Conservation (phyloP, 2,113 vertebrate genomes). For the Ancistrus triradiatus region DNA sequence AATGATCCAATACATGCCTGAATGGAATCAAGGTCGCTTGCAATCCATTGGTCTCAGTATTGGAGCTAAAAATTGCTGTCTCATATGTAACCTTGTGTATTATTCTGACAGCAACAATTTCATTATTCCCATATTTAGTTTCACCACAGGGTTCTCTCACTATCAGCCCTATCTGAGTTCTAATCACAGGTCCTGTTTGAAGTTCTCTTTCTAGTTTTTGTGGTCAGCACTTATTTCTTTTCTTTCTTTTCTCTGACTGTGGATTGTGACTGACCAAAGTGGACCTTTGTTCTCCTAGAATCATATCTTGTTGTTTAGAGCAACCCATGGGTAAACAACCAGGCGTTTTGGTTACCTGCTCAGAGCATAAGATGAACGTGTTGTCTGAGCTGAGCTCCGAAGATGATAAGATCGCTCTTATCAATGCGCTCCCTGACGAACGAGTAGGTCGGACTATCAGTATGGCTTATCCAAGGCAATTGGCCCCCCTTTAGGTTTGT, state of each 20-base stretch:
- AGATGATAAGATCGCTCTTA: not conserved
- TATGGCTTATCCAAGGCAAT: too few relatives aligned
- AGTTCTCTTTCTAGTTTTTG: not conserved
- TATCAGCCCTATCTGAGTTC: too few relatives aligned
- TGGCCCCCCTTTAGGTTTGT: too few relatives aligned
- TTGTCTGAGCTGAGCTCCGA: not conserved
- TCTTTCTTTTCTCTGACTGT: slow-evolving; percentile 8
- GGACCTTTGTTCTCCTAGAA: slow-evolving; percentile 21
- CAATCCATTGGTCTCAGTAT: too few relatives aligned
- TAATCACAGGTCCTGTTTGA: too few relatives aligned
- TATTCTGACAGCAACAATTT: not conserved
- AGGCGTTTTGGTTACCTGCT: not conserved
- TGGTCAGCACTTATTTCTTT: not conserved
- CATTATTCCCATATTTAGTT: too few relatives aligned
- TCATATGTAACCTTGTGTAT: too few relatives aligned
- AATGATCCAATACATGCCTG: too few relatives aligned
- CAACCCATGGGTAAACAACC: slow-evolving; percentile 14
- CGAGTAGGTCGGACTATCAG: not conserved
- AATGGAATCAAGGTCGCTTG: too few relatives aligned
- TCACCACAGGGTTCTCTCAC: too few relatives aligned
- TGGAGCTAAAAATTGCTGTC: too few relatives aligned
- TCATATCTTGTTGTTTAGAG: not conserved
- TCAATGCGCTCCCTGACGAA: not conserved
- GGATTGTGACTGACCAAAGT: slow-evolving; percentile 4
- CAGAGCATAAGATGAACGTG: not conserved